A percentile compares a stretch with the other conserved stretches of the same genome.
phyloP scores from a whole-genome alignment of 2,113 vertebrate genomes.

The Cricetomys ansorgei region DNA sequence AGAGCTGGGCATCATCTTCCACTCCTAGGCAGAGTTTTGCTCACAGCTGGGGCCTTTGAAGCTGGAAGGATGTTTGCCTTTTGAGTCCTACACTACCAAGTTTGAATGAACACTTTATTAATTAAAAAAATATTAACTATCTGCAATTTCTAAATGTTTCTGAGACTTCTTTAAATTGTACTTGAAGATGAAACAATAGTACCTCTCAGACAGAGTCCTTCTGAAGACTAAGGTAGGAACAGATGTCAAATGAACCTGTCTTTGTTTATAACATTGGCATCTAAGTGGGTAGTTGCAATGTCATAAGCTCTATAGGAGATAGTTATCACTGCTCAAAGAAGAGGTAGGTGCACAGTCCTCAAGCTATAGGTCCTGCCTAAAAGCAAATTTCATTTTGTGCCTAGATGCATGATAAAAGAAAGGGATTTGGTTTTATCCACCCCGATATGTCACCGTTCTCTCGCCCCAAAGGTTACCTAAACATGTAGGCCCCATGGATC shows the following conservation, averaged over 20 bases:
- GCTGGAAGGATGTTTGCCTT: neutral
- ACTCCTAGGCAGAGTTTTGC: neutral
- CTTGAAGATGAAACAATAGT: neutral
- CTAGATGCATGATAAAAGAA: neutral
- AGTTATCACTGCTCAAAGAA: neutral
- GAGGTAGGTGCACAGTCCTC: too few relatives aligned
- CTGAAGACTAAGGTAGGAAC: neutral
- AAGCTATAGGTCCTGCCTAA: neutral
- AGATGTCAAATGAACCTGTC: neutral
- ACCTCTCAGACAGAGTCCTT: neutral
- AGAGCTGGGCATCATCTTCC: too few relatives aligned
- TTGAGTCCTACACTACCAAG: neutral
- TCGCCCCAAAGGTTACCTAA: constrained; percentile 33
- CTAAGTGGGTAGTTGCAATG: neutral
- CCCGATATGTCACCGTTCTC: neutral
- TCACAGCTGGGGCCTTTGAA: neutral
- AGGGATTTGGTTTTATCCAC: constrained; percentile 11
- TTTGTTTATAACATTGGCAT: neutral
- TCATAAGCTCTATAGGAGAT: neutral
- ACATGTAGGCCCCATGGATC: neutral
- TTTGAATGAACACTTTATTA: neutral
- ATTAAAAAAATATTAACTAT: neutral
- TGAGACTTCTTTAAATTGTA: neutral
- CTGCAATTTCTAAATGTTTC: neutral
- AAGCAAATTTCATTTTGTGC: neutral